Evolutionary conservation across 2,888 invertebrate genomes (phyloP), one percentile per base, ranked within the genome.

Genomic region (Mylabris sibirica): DNA sequence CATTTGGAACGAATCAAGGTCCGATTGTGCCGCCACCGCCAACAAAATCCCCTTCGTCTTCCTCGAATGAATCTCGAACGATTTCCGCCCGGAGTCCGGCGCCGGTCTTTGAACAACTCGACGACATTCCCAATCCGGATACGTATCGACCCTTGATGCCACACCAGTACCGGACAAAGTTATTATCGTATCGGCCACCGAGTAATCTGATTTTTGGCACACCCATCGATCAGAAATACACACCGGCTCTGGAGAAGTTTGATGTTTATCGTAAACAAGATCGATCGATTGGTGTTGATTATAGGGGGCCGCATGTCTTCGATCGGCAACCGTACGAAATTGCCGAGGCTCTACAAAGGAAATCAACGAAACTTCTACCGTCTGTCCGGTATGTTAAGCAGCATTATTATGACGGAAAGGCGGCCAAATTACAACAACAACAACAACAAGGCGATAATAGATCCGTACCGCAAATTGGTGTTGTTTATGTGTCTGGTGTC

Each of bases 1-100:
- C 82, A 44, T 85, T 83, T 72, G 85, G 85, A 41, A 85, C 85
- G 3, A 84, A 82, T 35, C 79, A 81, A 76, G 85, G 84, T n/a
- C 84, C 84, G 38, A 85, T 85, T 59, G 72, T 82, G 20, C 83
- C 83, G 20, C 63, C 44, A 4, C 59, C 63, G 22, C 67, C 65
- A n/a, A 64, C 69, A 6, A 63, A 65, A 24, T 65, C 70, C 9
- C n/a, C n/a, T n/a, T n/a, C n/a, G n/a, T n/a, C n/a, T n/a, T n/a
- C 60, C 65, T 12, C 57, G 75, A 24, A 71, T 72, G 3, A 72
- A 64, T 41, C 57, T 63, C 4, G 35, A 35, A 22, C 74, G 41
- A 70, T 74, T 66, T 76, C 71, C 4, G 65, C 70, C 6, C 71
- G 76, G 60, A 75, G 71, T 66, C 84, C 85, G 17, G 84, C 85